phyloP scores from a whole-genome alignment of 1,140 invertebrate species.

The Bombus cullumanus region DNA sequence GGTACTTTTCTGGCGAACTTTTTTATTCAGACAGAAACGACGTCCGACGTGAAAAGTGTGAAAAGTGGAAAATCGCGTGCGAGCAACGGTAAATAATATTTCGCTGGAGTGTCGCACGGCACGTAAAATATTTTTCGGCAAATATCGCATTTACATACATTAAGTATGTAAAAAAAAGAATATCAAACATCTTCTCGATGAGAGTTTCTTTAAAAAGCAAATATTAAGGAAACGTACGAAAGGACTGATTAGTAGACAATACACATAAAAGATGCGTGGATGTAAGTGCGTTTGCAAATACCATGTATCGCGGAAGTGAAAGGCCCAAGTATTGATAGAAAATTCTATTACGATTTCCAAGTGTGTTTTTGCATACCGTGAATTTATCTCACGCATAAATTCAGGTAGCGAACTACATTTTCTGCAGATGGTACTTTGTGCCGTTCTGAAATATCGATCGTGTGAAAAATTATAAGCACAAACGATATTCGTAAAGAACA shows the following conservation, averaged over 20 bases:
- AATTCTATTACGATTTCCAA: constrained; percentile 63
- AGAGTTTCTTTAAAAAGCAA: background rate
- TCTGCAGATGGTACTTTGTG: background rate
- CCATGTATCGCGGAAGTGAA: constrained; percentile 73
- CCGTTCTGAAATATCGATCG: background rate
- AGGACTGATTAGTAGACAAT: background rate
- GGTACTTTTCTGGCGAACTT: background rate
- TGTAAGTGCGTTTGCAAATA: constrained; percentile 53
- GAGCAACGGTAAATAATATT: background rate
- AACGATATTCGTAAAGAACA: background rate
- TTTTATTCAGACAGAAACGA: background rate
- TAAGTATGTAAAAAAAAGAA: background rate
- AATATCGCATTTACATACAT: background rate
- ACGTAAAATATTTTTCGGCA: background rate
- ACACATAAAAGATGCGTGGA: constrained; percentile 51
- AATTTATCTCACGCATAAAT: background rate
- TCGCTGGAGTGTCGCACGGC: background rate
- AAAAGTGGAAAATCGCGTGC: background rate
- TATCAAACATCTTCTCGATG: background rate
- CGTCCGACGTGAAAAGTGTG: no score
- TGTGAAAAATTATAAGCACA: background rate
- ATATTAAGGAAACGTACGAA: background rate
- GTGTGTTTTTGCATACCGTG: background rate
- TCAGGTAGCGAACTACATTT: background rate
- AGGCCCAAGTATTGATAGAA: constrained; percentile 65